Base-by-base conservation (phyloP, 1,140 invertebrate genomes). In the Philaenus spumarius region DNA sequence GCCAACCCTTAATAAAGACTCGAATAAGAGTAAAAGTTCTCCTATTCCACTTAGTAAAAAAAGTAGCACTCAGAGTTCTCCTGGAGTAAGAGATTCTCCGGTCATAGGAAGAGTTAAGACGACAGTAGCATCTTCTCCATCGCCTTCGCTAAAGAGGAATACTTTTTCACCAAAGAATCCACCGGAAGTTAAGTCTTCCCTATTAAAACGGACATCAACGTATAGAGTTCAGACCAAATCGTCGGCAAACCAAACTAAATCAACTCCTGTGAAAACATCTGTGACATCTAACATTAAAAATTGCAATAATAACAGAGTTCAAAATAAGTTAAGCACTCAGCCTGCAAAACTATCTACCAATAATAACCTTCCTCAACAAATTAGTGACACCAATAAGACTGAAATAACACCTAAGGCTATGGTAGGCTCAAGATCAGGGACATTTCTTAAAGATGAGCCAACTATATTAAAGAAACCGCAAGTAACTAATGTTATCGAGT, bases 371-470 rank as follows among this genome's bases (percentile, higher is more conserved):
- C 23, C 23, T 6, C 48, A 51, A 14, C 24, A 30, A 30, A 30
- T 30, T 4, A 26, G 40, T 45, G n/a, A 39, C 39, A 54, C 53
- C 37, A 58, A 55, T 37, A 62, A 58, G 46, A 48, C 24, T 20
- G 59, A 55, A 58, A 30, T 43, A n/a, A 53, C 34, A 40, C 48
- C 46, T 26, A 60, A 61, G 24, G 56, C 71, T 3, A 75, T 71
- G 5, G 74, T 77, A 23, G 75, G 75, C 43, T 77, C 75, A 11
- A 72, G 85, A 56, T 87, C 85, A 0, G 81, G 82, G 11, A 88
- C 85, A 0, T 87, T 87, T 65, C 71, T 85, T 7, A 87, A 85
- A 68, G 85, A 87, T 64, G 83, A 87, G 68, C 73, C 82, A 46
- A 73, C 81, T 12, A 75, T 80, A 63, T 66, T 80, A 15, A 78